Conservation (phyloP, 2,888 invertebrate species). For the Bugulina stolonifera region DNA sequence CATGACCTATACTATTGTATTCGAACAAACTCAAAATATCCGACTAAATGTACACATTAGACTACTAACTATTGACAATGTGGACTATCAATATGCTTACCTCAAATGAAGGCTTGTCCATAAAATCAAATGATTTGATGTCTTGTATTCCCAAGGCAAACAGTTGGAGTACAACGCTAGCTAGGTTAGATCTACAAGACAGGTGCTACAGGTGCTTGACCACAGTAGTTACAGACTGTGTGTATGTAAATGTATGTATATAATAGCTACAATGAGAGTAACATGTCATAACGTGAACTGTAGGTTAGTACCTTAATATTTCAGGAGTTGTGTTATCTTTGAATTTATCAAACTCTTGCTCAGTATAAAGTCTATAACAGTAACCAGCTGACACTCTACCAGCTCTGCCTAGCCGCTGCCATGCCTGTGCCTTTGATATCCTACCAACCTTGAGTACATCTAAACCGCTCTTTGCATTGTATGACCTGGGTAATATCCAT, state of each 20-base stretch:
- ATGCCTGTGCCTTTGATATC: conserved; percentile 84
- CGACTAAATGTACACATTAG: too few species aligned
- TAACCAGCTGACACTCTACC: conserved; percentile 75
- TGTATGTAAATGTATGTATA: too few species aligned
- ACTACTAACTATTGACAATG: too few species aligned
- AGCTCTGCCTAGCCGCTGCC: conserved; percentile 87
- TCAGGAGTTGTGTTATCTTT: conserved; percentile 74
- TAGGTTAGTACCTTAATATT: conserved; percentile 60
- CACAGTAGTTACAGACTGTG: too few species aligned
- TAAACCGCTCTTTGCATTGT: conserved; percentile 73
- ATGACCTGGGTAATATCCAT: too few species aligned
- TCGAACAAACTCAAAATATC: too few species aligned
- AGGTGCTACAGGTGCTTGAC: too few species aligned
- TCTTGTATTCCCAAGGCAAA: conserved; percentile 75
- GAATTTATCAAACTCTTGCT: conserved; percentile 68
- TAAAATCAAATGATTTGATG: conserved; percentile 75
- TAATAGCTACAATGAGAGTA: too few species aligned
- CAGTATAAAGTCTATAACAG: conserved; percentile 82
- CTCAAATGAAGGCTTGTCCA: conserved; percentile 77
- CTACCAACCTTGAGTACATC: conserved; percentile 74
- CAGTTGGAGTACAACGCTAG: conserved; percentile 72
- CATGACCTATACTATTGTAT: too few species aligned
- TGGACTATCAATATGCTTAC: too few species aligned
- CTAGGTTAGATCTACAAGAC: conserved; percentile 62
- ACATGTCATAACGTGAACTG: neutral